Percentiles rank a stretch among this genome's conserved stretches.
Evolutionary conservation across 2,797 vertebrate genomes (phyloP).

Genomic region (Lagorchestes hirsutus): DNA sequence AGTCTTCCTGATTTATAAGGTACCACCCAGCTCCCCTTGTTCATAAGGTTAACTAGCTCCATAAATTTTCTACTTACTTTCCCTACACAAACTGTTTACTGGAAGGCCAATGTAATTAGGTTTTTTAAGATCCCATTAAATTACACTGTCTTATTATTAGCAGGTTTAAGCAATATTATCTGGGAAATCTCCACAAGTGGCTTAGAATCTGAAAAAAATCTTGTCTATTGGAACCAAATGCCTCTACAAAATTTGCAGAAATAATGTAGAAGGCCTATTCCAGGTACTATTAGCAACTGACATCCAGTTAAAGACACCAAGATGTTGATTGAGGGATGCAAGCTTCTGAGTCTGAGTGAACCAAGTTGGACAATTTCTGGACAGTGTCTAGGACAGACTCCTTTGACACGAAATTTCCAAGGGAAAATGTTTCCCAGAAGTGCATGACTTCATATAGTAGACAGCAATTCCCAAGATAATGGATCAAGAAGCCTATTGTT

Average conservation of each 20-base stretch:
- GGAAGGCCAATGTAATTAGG: too few relatives aligned
- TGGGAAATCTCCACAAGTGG: too few relatives aligned
- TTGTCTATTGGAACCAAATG: too few relatives aligned
- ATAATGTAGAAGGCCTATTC: neutral
- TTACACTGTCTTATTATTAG: neutral
- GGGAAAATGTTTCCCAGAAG: neutral
- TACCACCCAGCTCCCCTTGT: too few relatives aligned
- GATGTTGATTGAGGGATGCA: neutral
- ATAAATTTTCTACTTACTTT: too few relatives aligned
- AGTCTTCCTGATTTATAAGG: too few relatives aligned
- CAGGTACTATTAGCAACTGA: neutral
- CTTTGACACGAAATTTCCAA: neutral
- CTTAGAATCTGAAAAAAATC: too few relatives aligned
- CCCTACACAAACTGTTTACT: too few relatives aligned
- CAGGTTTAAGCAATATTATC: too few relatives aligned
- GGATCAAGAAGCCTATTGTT: neutral
- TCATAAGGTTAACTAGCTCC: too few relatives aligned
- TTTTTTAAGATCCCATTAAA: neutral
- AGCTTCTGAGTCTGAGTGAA: neutral
- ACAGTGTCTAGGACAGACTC: neutral
- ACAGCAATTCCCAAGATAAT: neutral
- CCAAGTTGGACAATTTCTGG: neutral
- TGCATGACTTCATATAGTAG: neutral
- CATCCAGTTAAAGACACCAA: too few relatives aligned
- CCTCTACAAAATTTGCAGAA: too few relatives aligned